Conservation (phyloP, 2,888 invertebrate genomes). For the Miltochrista miniata region DNA sequence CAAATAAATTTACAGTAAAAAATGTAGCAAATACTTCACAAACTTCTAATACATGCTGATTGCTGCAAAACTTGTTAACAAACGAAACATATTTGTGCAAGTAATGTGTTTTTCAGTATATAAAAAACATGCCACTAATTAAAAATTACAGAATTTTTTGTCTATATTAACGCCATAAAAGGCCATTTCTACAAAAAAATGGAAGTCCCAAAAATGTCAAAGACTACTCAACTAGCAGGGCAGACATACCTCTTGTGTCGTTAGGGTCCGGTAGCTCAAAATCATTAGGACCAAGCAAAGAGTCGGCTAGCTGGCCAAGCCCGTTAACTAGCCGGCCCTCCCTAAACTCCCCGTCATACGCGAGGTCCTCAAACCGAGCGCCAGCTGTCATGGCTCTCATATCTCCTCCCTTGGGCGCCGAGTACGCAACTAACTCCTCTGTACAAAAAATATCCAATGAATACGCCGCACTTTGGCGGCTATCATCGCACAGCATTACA, state of each 20-base stretch:
- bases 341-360: conserved; percentile 89
- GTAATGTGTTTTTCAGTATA: no score
- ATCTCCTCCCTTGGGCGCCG: conserved; percentile 86
- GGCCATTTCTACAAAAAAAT: no score
- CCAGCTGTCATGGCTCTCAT: conserved; percentile 86
- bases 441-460: conserved; percentile 56
- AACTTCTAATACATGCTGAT: no score
- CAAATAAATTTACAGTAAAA: no score
- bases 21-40: no score
- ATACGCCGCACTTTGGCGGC: conserved; percentile 56
- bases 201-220: no score
- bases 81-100: no score
- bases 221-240: no score
- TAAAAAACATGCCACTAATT: no score
- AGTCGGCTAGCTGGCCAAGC: conserved; percentile 92
- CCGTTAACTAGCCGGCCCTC: conserved; percentile 85
- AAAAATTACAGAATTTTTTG: no score
- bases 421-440: conserved; percentile 88
- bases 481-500: conserved; percentile 45
- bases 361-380: conserved; percentile 88
- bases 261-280: conserved; percentile 84
- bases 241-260: conserved; percentile 80
- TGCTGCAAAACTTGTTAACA: no score
- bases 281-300: conserved; percentile 86
- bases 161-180: no score